Conservation (phyloP, 2,888 invertebrate species). For the Lysandra coridon region DNA sequence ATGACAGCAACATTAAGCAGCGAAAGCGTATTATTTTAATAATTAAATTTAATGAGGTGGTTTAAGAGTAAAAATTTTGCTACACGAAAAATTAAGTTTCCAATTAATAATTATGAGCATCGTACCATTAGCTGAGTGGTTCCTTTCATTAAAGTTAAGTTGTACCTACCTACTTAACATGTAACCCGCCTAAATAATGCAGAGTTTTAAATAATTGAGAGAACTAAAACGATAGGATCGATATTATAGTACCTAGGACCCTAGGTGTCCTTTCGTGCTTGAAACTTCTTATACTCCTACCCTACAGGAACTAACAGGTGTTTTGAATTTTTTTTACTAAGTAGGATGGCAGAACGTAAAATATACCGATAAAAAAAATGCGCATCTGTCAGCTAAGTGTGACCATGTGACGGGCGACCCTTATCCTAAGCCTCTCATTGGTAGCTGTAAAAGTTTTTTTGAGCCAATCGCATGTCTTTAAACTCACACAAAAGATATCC, state of each 20-base stretch:
- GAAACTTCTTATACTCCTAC: neutral
- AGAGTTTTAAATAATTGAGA: neutral
- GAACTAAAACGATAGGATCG: neutral
- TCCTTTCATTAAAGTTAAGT: neutral
- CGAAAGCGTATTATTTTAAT: neutral
- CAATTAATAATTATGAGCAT: neutral
- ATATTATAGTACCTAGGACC: no score
- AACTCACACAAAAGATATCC: constrained; percentile 52
- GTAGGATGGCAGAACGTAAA: constrained; percentile 50
- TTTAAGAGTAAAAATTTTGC: neutral
- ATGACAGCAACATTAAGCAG: neutral
- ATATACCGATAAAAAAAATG: constrained; percentile 56
- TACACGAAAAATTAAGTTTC: neutral
- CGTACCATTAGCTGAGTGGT: neutral
- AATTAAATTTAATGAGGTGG: neutral
- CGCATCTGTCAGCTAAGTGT: constrained; percentile 59
- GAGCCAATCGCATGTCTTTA: constrained; percentile 57
- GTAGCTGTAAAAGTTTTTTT: constrained; percentile 47
- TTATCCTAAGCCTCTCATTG: constrained; percentile 62
- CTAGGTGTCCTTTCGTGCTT: no score
- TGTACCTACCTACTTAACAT: neutral
- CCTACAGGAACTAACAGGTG: constrained; percentile 49
- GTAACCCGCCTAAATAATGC: no score
- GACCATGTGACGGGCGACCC: constrained; percentile 46
- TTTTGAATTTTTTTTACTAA: constrained; percentile 48